Conservation (phyloP, 2,113 vertebrate genomes). For the Lasiurus borealis region DNA sequence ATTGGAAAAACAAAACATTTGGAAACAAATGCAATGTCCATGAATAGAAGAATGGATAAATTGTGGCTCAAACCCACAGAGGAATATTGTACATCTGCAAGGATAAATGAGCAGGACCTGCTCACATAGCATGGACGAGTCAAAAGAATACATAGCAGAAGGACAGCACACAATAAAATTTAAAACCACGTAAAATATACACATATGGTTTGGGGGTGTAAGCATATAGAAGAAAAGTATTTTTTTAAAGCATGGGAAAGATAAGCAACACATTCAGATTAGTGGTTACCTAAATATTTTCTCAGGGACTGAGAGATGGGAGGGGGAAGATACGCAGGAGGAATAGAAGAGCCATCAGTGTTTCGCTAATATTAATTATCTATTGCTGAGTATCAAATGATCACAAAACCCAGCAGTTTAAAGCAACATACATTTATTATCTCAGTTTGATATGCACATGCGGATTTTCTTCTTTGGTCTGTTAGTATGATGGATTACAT, state of each 20-base stretch:
- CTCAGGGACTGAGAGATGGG: background rate
- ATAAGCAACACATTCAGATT: background rate
- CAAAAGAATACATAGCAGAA: background rate
- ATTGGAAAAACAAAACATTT: background rate
- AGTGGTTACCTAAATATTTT: background rate
- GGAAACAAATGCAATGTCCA: background rate
- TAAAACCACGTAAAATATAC: background rate
- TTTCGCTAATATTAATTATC: background rate
- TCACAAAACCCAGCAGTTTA: background rate
- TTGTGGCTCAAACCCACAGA: background rate
- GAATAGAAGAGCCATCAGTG: too few relatives aligned
- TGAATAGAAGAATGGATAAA: background rate
- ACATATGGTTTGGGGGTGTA: background rate
- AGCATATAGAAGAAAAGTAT: background rate
- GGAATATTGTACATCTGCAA: background rate
- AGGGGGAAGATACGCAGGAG: background rate
- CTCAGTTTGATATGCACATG: slow-evolving; percentile 26
- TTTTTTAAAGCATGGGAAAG: background rate
- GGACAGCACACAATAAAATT: background rate
- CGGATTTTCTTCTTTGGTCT: slow-evolving; percentile 41
- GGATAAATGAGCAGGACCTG: background rate
- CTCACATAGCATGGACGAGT: background rate
- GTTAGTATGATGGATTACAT: slow-evolving; percentile 10
- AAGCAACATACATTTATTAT: background rate
- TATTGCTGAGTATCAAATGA: background rate